A percentile compares a stretch with the other conserved stretches of the same genome.
Conservation (phyloP, 2,113 vertebrate species). For the Solea senegalensis region DNA sequence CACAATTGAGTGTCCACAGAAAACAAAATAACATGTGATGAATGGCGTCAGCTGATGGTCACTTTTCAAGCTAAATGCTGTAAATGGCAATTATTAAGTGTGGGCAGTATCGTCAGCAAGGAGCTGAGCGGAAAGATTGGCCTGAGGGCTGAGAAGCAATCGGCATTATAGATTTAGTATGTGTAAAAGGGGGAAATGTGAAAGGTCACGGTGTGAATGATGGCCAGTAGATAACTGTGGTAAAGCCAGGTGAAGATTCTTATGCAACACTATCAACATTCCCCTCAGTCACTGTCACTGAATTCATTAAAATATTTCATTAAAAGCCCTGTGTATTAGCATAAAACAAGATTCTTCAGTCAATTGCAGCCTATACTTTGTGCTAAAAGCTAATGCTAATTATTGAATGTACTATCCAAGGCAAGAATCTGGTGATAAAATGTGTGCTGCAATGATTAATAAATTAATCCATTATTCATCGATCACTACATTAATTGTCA, state of each 20-base stretch:
- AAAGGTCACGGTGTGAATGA: conserved; percentile 26
- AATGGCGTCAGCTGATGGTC: conserved; percentile 8
- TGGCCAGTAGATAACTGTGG: conserved; percentile 13
- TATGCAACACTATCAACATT: neutral
- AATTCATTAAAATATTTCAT: too few relatives aligned
- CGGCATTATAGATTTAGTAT: conserved; percentile 29
- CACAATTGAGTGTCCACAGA: neutral
- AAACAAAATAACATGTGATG: neutral
- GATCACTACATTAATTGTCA: too few relatives aligned
- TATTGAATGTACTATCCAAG: too few relatives aligned
- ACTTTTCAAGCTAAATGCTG: conserved; percentile 15
- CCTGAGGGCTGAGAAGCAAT: conserved; percentile 2
- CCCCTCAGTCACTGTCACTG: neutral
- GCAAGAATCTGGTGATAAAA: too few relatives aligned
- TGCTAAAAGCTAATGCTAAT: too few relatives aligned
- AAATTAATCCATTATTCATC: too few relatives aligned
- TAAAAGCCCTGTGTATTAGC: too few relatives aligned
- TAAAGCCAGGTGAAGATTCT: neutral
- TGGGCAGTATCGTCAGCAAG: conserved; percentile 7
- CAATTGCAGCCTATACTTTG: too few relatives aligned
- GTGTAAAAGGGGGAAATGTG: conserved; percentile 10
- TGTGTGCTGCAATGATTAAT: too few relatives aligned
- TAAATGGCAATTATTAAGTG: conserved; percentile 17
- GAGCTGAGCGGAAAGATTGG: neutral
- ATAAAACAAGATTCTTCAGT: too few relatives aligned